Base-by-base conservation (phyloP, 30 jellyfish, hydroid and myxozoan species). In the Morbakka virulenta region DNA sequence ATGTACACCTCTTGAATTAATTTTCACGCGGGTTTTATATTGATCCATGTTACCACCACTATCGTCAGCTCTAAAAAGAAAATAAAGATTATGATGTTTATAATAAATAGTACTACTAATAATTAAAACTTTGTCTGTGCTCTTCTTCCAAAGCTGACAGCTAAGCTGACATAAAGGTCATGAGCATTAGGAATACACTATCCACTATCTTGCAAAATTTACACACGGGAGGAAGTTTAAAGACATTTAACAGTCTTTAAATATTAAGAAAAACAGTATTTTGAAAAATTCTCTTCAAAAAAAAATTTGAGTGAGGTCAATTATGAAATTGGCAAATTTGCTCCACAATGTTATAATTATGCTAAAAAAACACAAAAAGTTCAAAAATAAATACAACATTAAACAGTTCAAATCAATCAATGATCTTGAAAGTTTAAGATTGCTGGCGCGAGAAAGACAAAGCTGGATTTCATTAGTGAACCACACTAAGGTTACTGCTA, bases 31-130 rank as follows among this genome's bases (percentile, higher is more conserved):
- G 4, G 96, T 87, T 47, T 30, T 31, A 65, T 52, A 69, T 64
- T 87, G 88, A 36, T 67, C 93, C 1, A 87, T 49, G 63, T 50
- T 64, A n/a, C 88, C 93, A 11, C 77, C 67, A 33, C 80, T 83
- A 51, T 48, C 51, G 2, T 65, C 74, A 0, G 94, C 96, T 49
- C 96, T 87, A 12, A 20, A 67, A 69, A n/a, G n/a, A n/a, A n/a
- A n/a, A n/a, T n/a, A n/a, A n/a, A n/a, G n/a, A n/a, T n/a, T n/a
- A n/a, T n/a, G n/a, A n/a, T n/a, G n/a, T n/a, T n/a, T n/a, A n/a
- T n/a, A n/a, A n/a, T n/a, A n/a, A n/a, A n/a, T n/a, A n/a, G n/a
- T n/a, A n/a, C n/a, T n/a, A n/a, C n/a, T n/a, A n/a, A n/a, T n/a
- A n/a, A n/a, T n/a, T n/a, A n/a, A n/a, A n/a, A n/a, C n/a, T n/a